phyloP scores from a whole-genome alignment of 92 coral and sea anemone species.

The Paramuricea clavata region DNA sequence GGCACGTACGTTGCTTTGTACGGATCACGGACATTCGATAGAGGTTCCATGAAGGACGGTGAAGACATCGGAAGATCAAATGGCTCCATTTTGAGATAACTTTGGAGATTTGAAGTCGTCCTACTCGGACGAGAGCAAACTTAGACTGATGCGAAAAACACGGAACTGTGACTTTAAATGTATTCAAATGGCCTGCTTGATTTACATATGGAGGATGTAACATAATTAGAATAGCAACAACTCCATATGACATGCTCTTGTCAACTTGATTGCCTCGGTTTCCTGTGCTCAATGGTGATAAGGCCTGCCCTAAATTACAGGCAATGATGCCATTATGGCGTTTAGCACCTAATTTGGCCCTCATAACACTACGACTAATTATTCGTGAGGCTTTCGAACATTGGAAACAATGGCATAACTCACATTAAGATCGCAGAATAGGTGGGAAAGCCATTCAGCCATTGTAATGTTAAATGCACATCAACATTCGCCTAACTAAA shows the following conservation, averaged over 20 bases:
- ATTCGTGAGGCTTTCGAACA: constrained; percentile 34
- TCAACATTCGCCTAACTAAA: neutral
- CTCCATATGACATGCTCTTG: constrained; percentile 40
- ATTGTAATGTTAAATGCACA: constrained; percentile 10
- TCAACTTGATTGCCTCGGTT: constrained; percentile 46
- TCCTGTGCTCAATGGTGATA: constrained; percentile 36
- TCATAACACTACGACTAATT: constrained; percentile 39
- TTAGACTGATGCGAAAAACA: neutral
- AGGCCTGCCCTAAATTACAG: constrained; percentile 41
- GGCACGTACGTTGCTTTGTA: constrained; percentile 43
- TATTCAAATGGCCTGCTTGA: constrained; percentile 13
- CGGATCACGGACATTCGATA: constrained; percentile 36
- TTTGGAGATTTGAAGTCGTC: neutral
- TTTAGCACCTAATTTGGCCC: constrained; percentile 57
- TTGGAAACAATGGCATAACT: constrained; percentile 8
- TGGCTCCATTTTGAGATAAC: constrained; percentile 21
- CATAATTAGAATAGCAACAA: constrained; percentile 44
- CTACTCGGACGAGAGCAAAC: neutral
- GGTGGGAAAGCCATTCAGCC: constrained; percentile 41
- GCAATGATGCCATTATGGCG: constrained; percentile 28
- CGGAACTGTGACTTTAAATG: constrained; percentile 20
- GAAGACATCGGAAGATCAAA: constrained; percentile 39
- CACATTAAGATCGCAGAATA: constrained; percentile 7
- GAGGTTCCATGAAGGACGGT: constrained; percentile 17
- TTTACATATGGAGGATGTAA: constrained; percentile 28